phyloP scores from a whole-genome alignment of 2,888 invertebrate genomes.

The Smittia aterrima region DNA sequence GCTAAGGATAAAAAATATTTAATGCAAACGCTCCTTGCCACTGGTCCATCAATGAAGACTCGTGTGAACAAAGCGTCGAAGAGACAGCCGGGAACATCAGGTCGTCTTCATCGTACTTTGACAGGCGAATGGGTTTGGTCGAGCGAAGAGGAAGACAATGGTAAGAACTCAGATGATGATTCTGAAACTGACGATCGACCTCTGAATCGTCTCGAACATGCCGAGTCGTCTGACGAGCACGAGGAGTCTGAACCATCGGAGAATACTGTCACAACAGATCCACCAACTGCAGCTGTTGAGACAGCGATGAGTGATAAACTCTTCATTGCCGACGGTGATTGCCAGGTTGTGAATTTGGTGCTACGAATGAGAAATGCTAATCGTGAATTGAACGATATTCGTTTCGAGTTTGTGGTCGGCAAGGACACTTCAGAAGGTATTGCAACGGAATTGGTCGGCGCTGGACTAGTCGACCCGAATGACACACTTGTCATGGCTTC shows the following conservation, averaged over 20 bases:
- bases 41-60: conserved; percentile 85
- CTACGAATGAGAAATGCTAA: conserved; percentile 86
- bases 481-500: conserved; percentile 91
- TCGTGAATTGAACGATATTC: conserved; percentile 93
- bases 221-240: conserved; percentile 60
- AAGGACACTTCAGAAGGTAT: conserved; percentile 91
- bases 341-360: conserved; percentile 70
- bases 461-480: conserved; percentile 87
- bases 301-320: conserved; percentile 45
- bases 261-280: conserved; percentile 54
- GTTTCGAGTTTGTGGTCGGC: conserved; percentile 92
- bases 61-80: conserved; percentile 80
- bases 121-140: conserved; percentile 99
- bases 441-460: conserved; percentile 89
- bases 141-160: conserved; percentile 83
- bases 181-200: conserved; percentile 58
- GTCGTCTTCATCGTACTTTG: conserved; percentile 84
- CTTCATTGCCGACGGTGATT: conserved; percentile 55
- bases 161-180: conserved; percentile 56
- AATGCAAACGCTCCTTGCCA: conserved; percentile 78
- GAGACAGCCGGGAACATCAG: conserved; percentile 84
- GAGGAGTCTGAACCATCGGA: conserved; percentile 53
- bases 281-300: conserved; percentile 51
- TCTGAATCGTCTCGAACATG: conserved; percentile 61
- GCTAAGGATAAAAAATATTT: conserved; percentile 91